phyloP scores from a whole-genome alignment of 1,140 invertebrate genomes.

The Matsumurasca onukii region DNA sequence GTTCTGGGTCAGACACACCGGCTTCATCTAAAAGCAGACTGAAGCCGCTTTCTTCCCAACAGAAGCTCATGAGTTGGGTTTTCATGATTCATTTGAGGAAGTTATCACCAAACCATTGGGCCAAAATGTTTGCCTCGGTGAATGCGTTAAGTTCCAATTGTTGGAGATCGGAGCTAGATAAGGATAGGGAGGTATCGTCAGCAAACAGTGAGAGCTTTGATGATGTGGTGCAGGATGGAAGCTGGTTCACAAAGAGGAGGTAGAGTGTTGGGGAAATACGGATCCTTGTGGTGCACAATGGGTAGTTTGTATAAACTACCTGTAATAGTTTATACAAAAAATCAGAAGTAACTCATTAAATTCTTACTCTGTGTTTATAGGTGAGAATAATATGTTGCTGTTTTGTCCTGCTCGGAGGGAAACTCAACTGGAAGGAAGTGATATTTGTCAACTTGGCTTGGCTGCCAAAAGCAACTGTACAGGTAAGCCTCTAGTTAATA shows the following conservation, averaged over 20 bases:
- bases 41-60: too few relatives aligned
- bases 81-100: too few relatives aligned
- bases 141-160: too few relatives aligned
- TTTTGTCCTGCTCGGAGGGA: slow-evolving; percentile 56
- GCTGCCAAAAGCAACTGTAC: slow-evolving; percentile 75
- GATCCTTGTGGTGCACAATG: not conserved
- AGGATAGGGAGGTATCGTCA: not conserved
- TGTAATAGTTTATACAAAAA: not conserved
- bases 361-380: slow-evolving; percentile 42
- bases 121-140: too few relatives aligned
- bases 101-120: too few relatives aligned
- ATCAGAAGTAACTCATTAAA: not conserved
- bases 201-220: not conserved
- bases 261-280: not conserved
- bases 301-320: not conserved
- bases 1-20: too few relatives aligned
- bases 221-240: not conserved
- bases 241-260: too few relatives aligned
- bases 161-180: too few relatives aligned
- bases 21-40: too few relatives aligned
- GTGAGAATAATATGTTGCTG: slow-evolving; percentile 59
- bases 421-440: slow-evolving; percentile 63
- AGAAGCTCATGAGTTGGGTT: too few relatives aligned
- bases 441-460: slow-evolving; percentile 70
- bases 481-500: slow-evolving; percentile 56